Base-by-base conservation (phyloP, 1,140 invertebrate species). In the Elysia chlorotica region DNA sequence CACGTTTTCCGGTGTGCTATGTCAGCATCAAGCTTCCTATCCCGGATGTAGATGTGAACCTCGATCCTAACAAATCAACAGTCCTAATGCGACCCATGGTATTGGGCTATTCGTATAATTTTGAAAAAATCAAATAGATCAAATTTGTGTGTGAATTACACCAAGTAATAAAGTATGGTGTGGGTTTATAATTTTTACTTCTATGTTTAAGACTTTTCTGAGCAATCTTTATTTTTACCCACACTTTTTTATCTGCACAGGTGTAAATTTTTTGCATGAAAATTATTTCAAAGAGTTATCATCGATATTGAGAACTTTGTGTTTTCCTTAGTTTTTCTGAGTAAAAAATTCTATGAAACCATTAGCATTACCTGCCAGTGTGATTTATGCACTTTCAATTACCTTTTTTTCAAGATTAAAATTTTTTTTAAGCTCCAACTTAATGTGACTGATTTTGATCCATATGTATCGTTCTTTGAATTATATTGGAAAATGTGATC, bases 31-130 rank as follows among this genome's bases (percentile, higher is more conserved):
- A 77, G 28, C 71, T 90, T 6, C 86, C 90, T 37, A 74, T 90
- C 28, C 79, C 83, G 33, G 77, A 86, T 38, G 61, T 92, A 33
- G 92, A 92, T 86, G 87, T 92, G 14, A 92, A 92, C 85, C 76
- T 92, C 48, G 91, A 92, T 76, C 91, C 91, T 5, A 91, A 92
- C 81, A 92, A 92, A 85, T 89, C 89, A 61, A 84, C 84, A 83
- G 85, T 92, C 28, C 81, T 91, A 33, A 80, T 92, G 21, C 88
- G 89, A 65, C 86, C 90, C 78, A 83, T 90, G 82, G 88, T 89
- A 79, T 57, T 57, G 23, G 41, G 10, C n/a, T 48, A 48, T 10
- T 48, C n/a, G n/a, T 48, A 48, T 48, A 14, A 48, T n/a, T 48
- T n/a, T 48, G 41, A 14, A 48, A n/a, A 10, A 48, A 48, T 14